Evolutionary conservation across 2,888 invertebrate species (phyloP).

Genomic region (Sarcophaga variegata): DNA sequence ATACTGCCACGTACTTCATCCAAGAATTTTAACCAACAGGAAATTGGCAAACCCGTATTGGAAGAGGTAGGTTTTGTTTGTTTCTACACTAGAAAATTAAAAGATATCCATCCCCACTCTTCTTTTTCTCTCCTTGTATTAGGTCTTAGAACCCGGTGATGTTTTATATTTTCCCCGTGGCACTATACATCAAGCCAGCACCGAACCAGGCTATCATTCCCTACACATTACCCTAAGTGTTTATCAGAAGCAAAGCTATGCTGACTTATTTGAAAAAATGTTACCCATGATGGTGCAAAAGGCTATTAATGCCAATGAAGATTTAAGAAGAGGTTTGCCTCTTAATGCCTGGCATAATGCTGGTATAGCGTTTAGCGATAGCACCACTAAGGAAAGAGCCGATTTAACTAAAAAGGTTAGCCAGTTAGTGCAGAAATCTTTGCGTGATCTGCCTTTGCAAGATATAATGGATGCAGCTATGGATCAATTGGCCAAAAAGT

Average conservation of each 20-base stretch:
- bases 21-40: constrained; percentile 87
- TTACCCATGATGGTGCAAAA: constrained; percentile 88
- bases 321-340: constrained; percentile 91
- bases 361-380: constrained; percentile 87
- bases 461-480: constrained; percentile 89
- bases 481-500: constrained; percentile 92
- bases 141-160: constrained; percentile 91
- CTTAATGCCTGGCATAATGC: constrained; percentile 88
- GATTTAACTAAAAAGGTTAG: constrained; percentile 82
- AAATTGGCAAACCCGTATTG: constrained; percentile 90
- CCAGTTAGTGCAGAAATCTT: constrained; percentile 60
- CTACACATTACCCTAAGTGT: constrained; percentile 96
- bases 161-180: constrained; percentile 96
- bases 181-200: constrained; percentile 92
- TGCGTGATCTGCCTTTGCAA: constrained; percentile 83
- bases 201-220: constrained; percentile 91
- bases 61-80: constrained; percentile 83
- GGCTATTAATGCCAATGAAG: constrained; percentile 87
- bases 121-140: neutral
- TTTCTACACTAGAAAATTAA: neutral
- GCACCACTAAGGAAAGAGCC: constrained; percentile 81
- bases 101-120: too few species aligned
- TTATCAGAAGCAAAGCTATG: constrained; percentile 95
- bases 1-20: constrained; percentile 92
- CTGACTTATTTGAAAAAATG: constrained; percentile 92